phyloP scores from a whole-genome alignment of 2,888 invertebrate genomes.

The Tachina fera region DNA sequence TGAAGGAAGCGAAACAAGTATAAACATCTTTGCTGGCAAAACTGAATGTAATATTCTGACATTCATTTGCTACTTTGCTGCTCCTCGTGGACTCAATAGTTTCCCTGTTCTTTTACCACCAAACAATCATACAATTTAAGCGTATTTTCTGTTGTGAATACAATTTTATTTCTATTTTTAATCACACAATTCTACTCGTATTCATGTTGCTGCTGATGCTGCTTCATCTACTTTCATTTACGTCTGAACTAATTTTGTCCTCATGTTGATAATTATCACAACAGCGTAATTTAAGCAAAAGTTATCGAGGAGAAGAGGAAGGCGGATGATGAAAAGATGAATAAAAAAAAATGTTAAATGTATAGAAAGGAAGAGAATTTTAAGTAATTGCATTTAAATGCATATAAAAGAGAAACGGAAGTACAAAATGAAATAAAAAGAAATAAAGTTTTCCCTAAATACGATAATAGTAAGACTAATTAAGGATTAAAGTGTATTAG shows the following conservation, averaged over 20 bases:
- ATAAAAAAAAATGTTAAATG: slow-evolving; percentile 24
- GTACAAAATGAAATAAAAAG: slow-evolving; percentile 49
- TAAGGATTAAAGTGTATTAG: slow-evolving; percentile 10
- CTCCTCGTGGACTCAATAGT: not conserved
- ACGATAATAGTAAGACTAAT: slow-evolving; percentile 28
- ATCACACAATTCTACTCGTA: slow-evolving; percentile 31
- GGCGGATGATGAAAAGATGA: slow-evolving; percentile 6
- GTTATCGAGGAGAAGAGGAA: slow-evolving; percentile 3
- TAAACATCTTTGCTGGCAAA: slow-evolving; percentile 45
- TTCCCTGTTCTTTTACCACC: slow-evolving; percentile 3
- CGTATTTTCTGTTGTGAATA: slow-evolving; percentile 17
- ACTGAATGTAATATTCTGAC: slow-evolving; percentile 58
- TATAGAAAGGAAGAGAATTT: slow-evolving; percentile 48
- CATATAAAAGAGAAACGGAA: slow-evolving; percentile 50
- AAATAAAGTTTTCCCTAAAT: slow-evolving; percentile 26
- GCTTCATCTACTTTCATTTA: slow-evolving; percentile 51
- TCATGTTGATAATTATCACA: slow-evolving; percentile 71
- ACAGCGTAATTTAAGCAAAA: slow-evolving; percentile 37
- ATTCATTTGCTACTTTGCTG: slow-evolving; percentile 21
- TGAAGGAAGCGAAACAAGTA: slow-evolving; percentile 51
- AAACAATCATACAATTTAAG: slow-evolving; percentile 39
- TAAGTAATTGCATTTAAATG: slow-evolving; percentile 70
- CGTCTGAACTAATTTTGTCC: slow-evolving; percentile 69
- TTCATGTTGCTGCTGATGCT: not conserved
- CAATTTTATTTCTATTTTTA: slow-evolving; percentile 9